Conservation (phyloP, 2,797 vertebrate species). For the Danio jaintianensis region DNA sequence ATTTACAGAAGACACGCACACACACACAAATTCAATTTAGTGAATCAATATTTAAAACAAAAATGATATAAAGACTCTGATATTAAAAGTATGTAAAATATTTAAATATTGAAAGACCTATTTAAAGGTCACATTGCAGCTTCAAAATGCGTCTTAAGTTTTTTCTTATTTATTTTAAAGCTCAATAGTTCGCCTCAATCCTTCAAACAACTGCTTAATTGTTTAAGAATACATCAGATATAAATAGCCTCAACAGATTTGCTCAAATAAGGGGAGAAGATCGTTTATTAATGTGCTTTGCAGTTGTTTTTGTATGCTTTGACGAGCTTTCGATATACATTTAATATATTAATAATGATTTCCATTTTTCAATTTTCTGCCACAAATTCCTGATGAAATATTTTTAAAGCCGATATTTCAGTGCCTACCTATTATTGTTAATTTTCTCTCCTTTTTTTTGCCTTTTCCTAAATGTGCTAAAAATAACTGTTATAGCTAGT, state of each 20-base stretch:
- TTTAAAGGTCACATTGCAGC: no score
- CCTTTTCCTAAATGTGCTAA: neutral
- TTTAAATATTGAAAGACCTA: no score
- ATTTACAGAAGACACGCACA: no score
- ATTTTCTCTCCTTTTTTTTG: neutral
- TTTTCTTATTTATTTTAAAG: no score
- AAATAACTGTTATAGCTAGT: neutral
- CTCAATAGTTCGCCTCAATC: no score
- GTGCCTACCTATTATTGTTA: neutral
- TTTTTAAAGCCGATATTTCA: neutral
- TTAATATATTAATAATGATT: no score
- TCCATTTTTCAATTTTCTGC: no score
- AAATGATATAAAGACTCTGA: no score
- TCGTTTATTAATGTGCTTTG: neutral
- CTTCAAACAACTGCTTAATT: neutral
- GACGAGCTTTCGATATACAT: neutral
- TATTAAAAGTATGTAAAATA: no score
- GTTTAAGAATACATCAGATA: neutral
- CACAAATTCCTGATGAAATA: neutral
- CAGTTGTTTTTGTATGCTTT: neutral
- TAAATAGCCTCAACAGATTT: neutral
- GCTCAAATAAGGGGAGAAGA: neutral
- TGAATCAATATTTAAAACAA: no score
- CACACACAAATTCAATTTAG: no score
- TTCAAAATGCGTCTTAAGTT: no score